Percentiles rank a stretch among this genome's conserved stretches.
These are phyloP conservation scores for Sebastes hopkinsi DNA, from an alignment of 2,797 vertebrate species.

Conservation along the genomic window DNA sequence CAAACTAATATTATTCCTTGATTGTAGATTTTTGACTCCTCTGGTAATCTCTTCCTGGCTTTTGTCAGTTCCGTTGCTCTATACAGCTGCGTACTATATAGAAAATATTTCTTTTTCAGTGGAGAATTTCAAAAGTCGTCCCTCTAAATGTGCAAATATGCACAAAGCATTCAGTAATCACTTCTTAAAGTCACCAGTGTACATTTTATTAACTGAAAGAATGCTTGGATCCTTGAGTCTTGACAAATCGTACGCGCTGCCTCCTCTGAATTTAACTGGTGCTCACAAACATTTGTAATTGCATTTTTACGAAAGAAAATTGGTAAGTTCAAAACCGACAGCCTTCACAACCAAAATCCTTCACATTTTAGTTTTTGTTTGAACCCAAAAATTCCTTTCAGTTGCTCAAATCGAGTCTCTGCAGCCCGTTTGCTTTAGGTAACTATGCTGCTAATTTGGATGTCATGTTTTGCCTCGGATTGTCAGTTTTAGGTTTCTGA, in stretches of 20 bases:
- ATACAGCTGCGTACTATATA: neutral
- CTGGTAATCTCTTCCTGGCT: neutral
- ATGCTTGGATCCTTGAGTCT: constrained; percentile 32
- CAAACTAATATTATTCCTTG: neutral
- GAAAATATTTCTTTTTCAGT: neutral
- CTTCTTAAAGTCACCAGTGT: constrained; percentile 6
- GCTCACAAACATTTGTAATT: constrained; percentile 42
- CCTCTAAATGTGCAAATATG: constrained; percentile 18
- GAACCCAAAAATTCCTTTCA: constrained; percentile 23
- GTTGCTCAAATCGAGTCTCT: constrained; percentile 4
- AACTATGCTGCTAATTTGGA: constrained; percentile 22
- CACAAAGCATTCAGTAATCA: constrained; percentile 20
- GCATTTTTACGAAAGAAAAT: constrained; percentile 47
- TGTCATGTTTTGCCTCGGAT: neutral
- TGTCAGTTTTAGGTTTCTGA: neutral
- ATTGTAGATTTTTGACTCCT: neutral
- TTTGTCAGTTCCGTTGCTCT: neutral
- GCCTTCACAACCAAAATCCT: constrained; percentile 39
- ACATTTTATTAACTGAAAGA: constrained; percentile 38
- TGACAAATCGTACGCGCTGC: constrained; percentile 28
- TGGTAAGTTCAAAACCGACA: constrained; percentile 8
- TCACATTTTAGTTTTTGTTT: constrained; percentile 45
- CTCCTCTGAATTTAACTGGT: constrained; percentile 20
- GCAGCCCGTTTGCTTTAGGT: neutral
- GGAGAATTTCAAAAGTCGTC: neutral